Base-by-base conservation (phyloP, 2,888 invertebrate species). In the Agapetus fuscipes region DNA sequence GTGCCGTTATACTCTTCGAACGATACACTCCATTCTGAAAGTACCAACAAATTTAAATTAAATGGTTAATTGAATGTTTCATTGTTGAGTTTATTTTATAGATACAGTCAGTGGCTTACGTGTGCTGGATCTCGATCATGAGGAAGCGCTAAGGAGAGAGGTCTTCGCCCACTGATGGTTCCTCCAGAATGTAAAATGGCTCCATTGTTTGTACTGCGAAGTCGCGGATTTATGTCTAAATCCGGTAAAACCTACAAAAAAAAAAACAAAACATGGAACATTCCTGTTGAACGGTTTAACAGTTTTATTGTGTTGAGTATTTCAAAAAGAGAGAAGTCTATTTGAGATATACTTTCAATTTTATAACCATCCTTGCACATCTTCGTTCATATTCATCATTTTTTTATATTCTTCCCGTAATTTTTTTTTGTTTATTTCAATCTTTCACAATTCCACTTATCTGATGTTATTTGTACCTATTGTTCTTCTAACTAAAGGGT, bases 151-250 rank as follows among this genome's bases (percentile, higher is more conserved):
- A 55, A 49, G 33, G 57, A 51, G 20, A 41, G 43, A 12, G 73
- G 72, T 38, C 72, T 69, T 39, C 83, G 68, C 3, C 84, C 83
- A 51, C 81, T 83, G 56, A 89, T 80, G 47, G 88, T 88, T 34
- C 88, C 88, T 1, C 86, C 87, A 3, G 82, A 80, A 52, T 83
- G 84, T 38, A 89, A 64, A 55, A 87, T 85, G 53, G 78, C 80
- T 34, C 88, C 88, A 62, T 89, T 88, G 60, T 85, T 80, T 3
- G 88, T 88, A 40, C 79, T 76, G 45, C 86, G 76, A 37, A 89
- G 65, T 48, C 76, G 72, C 48, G 80, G 79, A 7, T 78, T 77
- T 52, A 74, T 74, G 34, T 73, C 64, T 40, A 78, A 62, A 43
- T 80, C 76, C 6, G 85, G 85, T 17, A 86, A 66, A 39, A 85